phyloP scores from a whole-genome alignment of 2,113 vertebrate genomes.

The Nibea coibor region DNA sequence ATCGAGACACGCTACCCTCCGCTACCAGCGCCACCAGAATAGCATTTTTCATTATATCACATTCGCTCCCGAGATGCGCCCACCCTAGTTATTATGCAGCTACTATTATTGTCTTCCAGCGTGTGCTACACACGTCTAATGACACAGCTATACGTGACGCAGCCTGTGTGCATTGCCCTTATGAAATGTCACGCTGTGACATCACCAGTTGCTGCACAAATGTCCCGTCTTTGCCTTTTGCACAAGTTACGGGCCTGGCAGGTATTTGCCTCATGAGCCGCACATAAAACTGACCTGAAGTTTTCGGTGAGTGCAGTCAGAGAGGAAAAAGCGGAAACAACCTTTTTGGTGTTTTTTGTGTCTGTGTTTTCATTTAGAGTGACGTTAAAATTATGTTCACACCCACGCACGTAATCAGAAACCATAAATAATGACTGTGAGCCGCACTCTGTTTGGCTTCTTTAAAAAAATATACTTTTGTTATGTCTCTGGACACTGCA shows the following conservation, averaged over 20 bases:
- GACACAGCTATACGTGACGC: background rate
- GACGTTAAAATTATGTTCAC: background rate
- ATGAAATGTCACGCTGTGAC: background rate
- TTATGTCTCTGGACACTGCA: background rate
- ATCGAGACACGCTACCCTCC: background rate
- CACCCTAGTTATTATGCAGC: constrained; percentile 6
- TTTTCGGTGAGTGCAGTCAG: background rate
- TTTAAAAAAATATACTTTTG: background rate
- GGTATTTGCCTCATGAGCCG: background rate
- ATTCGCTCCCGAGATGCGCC: background rate
- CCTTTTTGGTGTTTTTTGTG: background rate
- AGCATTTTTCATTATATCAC: constrained; percentile 7
- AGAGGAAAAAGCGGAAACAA: background rate
- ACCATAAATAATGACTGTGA: background rate
- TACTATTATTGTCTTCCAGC: constrained; percentile 18
- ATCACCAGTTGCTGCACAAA: background rate
- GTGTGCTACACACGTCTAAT: constrained; percentile 1
- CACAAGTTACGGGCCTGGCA: background rate
- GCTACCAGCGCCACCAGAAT: background rate
- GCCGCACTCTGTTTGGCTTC: background rate
- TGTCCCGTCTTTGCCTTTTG: background rate
- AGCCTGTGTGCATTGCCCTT: background rate
- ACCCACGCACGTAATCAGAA: background rate
- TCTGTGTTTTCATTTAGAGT: background rate
- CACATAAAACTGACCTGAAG: background rate